phyloP scores from a whole-genome alignment of 23 tunicate genomes.

The Aplidium turbinatum region DNA sequence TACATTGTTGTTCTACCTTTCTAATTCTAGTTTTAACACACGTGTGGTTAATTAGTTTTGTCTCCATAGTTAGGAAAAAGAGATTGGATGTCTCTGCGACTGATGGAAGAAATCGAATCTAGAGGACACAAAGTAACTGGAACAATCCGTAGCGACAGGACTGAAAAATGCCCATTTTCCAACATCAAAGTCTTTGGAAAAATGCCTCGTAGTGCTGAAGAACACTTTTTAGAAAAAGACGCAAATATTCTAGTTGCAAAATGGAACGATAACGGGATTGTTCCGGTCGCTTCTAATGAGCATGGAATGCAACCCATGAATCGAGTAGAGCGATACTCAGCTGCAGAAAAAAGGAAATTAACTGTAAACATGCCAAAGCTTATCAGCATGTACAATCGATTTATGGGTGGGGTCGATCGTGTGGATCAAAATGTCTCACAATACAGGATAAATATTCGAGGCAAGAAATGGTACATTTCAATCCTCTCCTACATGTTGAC shows the following conservation, averaged over 20 bases:
- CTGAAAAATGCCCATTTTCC: constrained; percentile 6
- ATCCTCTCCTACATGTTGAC: not conserved
- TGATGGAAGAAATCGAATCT: not conserved
- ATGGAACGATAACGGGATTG: constrained; percentile 17
- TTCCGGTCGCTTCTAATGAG: constrained; percentile 4
- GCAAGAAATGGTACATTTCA: constrained; percentile 26
- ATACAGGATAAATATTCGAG: constrained; percentile 10
- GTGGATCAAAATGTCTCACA: constrained; percentile 9
- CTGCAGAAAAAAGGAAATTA: constrained; percentile 3
- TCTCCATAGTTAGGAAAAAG: no score
- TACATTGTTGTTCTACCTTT: no score
- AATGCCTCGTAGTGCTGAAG: not conserved
- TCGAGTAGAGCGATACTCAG: constrained; percentile 16
- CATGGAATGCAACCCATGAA: constrained; percentile 8
- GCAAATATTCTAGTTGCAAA: not conserved
- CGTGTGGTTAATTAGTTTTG: no score
- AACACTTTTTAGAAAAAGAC: constrained; percentile 9
- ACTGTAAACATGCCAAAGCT: constrained; percentile 4
- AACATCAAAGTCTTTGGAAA: not conserved
- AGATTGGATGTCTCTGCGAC: no score
- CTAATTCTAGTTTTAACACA: no score
- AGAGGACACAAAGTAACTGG: constrained; percentile 15
- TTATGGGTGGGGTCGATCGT: constrained; percentile 21
- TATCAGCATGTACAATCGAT: constrained; percentile 3
- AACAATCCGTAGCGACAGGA: constrained; percentile 2